Evolutionary conservation across 1,140 invertebrate genomes (phyloP), one percentile per base, ranked within the genome.

Genomic region (Aphis gossypii): DNA sequence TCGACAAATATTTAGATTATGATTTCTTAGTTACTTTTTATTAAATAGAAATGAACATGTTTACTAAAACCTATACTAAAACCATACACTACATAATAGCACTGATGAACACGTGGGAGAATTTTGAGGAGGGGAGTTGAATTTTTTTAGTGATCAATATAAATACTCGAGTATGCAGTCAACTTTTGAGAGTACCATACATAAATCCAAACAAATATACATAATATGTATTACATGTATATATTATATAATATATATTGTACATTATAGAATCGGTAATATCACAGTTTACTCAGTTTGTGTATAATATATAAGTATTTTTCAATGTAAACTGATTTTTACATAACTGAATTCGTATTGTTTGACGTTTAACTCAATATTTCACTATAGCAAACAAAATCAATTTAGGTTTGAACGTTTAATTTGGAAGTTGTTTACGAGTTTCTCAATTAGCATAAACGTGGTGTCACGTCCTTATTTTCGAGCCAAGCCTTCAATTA

Each of bases 371-470:
- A 76, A 76, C 30, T 76, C 60, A 76, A 76, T 76, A 76, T 76
- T 76, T 76, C 60, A 76, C n/a, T n/a, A 18, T 23, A 4, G 30
- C 60, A 76, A 76, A 76, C 30, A 76, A 76, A 76, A 76, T n/a
- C n/a, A 46, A 46, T 30, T 30, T 44, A 44, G 23, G 30, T 48
- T 30, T 30, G 46, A 35, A 48, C 48, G 4, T 89, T 89, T 89
- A 51, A 54, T 51, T 89, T 54, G 38, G 25, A 89, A 89, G 88
- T 41, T 41, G 51, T 89, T 56, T 25, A 35, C 5, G 88, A 54
- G 35, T 56, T 89, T 38, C 48, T 89, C 88, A 38, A 89, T 56
- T 56, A 89, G 35, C 88, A 89, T 56, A 56, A 89, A 89, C 88
- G 88, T 56, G 35, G 35, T 35, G 51, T 89, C 86, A 88, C n/a